Base-by-base conservation (phyloP, 2,797 vertebrate genomes). In the Ficedula albicollis region DNA sequence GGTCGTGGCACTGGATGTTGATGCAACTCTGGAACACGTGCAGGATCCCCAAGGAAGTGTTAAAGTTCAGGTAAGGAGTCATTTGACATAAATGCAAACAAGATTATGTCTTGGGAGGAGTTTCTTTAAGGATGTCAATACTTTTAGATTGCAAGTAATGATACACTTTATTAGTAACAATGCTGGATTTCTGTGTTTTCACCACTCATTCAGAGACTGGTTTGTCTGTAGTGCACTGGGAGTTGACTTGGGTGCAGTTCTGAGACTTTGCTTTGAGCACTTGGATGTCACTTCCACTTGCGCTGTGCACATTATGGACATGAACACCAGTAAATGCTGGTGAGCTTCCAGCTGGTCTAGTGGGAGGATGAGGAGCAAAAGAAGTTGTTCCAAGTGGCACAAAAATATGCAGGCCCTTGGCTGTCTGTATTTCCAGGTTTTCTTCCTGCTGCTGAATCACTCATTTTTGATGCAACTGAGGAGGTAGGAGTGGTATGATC, bases 1-100 rank as follows among this genome's bases (percentile, higher is more conserved):
- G 97, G 99, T 99, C 32, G 98, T 99, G 90, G 99, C 99, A 2
- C 96, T 99, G 67, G 99, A 99, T 92, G 97, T 99, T 1, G 99
- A 99, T 32, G 99, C 99, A 11, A 99, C 99, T 2, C 96, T 99
- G 63, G 99, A 99, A 85, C 99, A 99, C 0, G 98, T 99, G 36
- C 98, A 98, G 89, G 98, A 99, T 41, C 99, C 99, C 13, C 99
- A 99, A 75, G 98, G 89, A 96, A 98, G 98, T 0, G 98, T 99
- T 11, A 99, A 99, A 97, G 98, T 99, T 25, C 99, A 99, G 99
- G 99, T 99, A 44, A 54, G 74, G 54, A 32, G 34, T 48, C 1
- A 2, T 25, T 58, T 54, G 41, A 34, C 8, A 2, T 25, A 29
- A 54, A 11, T 20, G 7, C 54, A 41, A 44, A 62, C 21, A 14